Evolutionary conservation across 2,113 vertebrate genomes (phyloP).

Genomic region (Megaceryle maxima): DNA sequence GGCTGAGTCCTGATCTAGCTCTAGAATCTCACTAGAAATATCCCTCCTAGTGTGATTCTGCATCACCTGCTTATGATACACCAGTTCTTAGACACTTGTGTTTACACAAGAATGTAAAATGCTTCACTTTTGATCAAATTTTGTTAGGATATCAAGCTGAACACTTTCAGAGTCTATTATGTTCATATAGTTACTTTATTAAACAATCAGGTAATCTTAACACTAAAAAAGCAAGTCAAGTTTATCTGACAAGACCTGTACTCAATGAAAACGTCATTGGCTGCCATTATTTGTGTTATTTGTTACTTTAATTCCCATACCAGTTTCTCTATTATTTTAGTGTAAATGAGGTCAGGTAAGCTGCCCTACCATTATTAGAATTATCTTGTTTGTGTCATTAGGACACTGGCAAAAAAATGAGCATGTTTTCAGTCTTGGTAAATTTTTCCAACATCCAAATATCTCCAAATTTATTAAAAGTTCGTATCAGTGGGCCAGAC

Average conservation of each 20-base stretch:
- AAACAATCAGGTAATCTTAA: not conserved
- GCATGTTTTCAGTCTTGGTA: not conserved
- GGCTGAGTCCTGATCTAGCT: not conserved
- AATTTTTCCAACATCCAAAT: not conserved
- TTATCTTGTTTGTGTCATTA: not conserved
- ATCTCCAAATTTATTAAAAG: not conserved
- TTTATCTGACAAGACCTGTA: not conserved
- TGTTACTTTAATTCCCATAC: not conserved
- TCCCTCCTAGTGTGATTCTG: not conserved
- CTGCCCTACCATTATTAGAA: not conserved
- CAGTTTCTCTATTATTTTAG: not conserved
- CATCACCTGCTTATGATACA: not conserved
- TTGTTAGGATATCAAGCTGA: not conserved
- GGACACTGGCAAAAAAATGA: not conserved
- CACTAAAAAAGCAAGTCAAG: not conserved
- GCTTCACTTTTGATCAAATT: not conserved
- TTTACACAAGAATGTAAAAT: not conserved
- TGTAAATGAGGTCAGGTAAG: not conserved
- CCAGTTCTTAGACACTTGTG: not conserved
- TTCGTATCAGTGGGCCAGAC: not conserved
- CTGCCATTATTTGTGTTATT: not conserved
- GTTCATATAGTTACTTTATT: not conserved
- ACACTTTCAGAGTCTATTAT: not conserved
- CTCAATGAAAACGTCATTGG: not conserved
- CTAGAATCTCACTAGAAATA: not conserved